Evolutionary conservation across 1,140 invertebrate genomes (phyloP), one percentile per base, ranked within the genome.

Genomic region (Megalonaias nervosa): DNA sequence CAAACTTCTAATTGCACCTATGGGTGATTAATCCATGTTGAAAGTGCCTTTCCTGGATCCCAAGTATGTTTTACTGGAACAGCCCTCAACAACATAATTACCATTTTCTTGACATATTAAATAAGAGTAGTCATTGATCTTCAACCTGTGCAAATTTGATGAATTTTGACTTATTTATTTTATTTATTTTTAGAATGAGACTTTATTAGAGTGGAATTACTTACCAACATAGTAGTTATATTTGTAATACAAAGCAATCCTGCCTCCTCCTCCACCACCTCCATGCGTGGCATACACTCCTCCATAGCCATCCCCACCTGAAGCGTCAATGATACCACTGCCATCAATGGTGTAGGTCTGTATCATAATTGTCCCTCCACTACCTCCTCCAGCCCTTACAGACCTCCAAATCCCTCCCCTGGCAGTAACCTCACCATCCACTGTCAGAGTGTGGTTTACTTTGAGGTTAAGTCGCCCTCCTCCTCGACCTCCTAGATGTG

Each of bases 171-270:
- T 2, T 31, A 31, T 31, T 31, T 31, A 31, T 31, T 31, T 31
- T 31, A 31, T 31, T 31, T 31, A 31, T 31, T 31, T 31, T 31
- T 31, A 31, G 31, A 31, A 31, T 31, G 5, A 31, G 31, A 31
- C 1, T 31, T 31, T 31, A 31, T 31, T 31, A 31, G 31, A 31
- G 31, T 31, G 5, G 31, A 31, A 31, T 31, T 31, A 23, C n/a
- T 31, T 77, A 85, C 86, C 86, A 31, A 86, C 82, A 82, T 82
- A 87, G 80, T 82, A 82, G 75, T 87, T 84, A 70, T 85, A 79
- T 17, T 79, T 73, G 72, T 85, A 86, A 69, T 87, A 87, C 31
- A 86, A 38, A 23, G 85, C 84, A 6, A 86, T 56, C 64, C 86
- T 74, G 31, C 86, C 86, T 14, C 85, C 86, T 16, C 81, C 84